Evolutionary conservation across 64 coral and sea anemone species (phyloP).

Genomic region (Stichodactyla mertensii): DNA sequence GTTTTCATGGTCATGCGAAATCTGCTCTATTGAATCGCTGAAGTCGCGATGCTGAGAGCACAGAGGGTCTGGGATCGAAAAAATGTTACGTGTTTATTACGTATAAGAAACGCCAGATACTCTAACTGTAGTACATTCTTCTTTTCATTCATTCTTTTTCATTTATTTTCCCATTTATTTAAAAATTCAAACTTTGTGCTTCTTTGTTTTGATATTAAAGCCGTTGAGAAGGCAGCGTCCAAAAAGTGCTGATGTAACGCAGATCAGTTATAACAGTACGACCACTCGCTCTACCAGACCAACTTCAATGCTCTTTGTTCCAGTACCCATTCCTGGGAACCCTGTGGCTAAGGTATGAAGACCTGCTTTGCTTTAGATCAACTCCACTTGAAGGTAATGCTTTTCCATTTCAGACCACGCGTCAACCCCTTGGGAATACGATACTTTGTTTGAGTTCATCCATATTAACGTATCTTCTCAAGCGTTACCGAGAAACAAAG

Average conservation of each 20-base stretch:
- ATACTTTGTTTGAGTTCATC: too few relatives aligned
- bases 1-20: too few relatives aligned
- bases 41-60: too few relatives aligned
- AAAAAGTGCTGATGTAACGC: background rate
- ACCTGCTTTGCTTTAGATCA: background rate
- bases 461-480: too few relatives aligned
- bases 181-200: background rate
- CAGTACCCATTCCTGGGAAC: background rate
- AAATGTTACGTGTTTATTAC: too few relatives aligned
- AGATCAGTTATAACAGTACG: background rate
- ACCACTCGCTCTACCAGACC: constrained; percentile 2
- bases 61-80: too few relatives aligned
- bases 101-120: too few relatives aligned
- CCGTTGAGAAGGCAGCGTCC: background rate
- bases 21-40: too few relatives aligned
- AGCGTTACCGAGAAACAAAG: too few relatives aligned
- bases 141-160: background rate
- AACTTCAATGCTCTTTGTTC: background rate
- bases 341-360: constrained; percentile 16
- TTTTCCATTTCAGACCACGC: too few relatives aligned
- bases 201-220: background rate
- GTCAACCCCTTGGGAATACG: too few relatives aligned
- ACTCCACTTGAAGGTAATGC: too few relatives aligned
- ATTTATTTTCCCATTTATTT: background rate
- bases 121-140: background rate